Evolutionary conservation across 2,113 vertebrate genomes (phyloP), one percentile per base, ranked within the genome.

Genomic region (Phaetusa simplex): DNA sequence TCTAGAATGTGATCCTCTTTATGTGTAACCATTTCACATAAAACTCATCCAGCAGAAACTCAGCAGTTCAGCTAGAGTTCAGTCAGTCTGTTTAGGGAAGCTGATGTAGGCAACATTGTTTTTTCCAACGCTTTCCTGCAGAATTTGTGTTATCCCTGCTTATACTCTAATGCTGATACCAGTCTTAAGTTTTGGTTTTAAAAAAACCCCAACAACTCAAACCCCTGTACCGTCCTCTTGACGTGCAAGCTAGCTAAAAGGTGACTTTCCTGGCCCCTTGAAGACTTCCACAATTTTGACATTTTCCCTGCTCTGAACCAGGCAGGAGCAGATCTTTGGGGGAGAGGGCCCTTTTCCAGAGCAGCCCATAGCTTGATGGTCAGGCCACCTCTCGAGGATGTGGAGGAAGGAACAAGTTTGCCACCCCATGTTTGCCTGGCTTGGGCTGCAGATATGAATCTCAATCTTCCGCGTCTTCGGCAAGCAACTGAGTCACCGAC

Each of bases 11-110:
- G 67, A 71, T 49, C 12, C 3, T 53, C 45, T 82, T 79, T 18
- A 26, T 70, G 71, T 86, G 34, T 80, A 72, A 82, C 36, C 17
- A 2, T 79, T 84, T 73, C 9, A 9, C 55, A 2, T 82, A 10
- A 73, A 72, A 66, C 42, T 93, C 76, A 93, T 90, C 64, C 76
- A 74, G 56, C 56, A 53, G 88, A 88, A 80, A 58, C 71, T 87
- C 72, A 82, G 45, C 45, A 55, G 94, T 91, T 93, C 91, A 95
- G 43, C 79, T 77, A 40, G 56, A 86, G 79, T 82, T 93, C 93
- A 88, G 42, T 21, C 42, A 80, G 53, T 58, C 69, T 85, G 61
- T 76, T 55, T 45, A 49, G 71, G 26, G 36, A 72, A 52, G 34
- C 47, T 65, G 47, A 40, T 24, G 18, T 26, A 61, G 67, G 73